Conservation (phyloP, 2,888 invertebrate species). For the Synergus umbraculus region DNA sequence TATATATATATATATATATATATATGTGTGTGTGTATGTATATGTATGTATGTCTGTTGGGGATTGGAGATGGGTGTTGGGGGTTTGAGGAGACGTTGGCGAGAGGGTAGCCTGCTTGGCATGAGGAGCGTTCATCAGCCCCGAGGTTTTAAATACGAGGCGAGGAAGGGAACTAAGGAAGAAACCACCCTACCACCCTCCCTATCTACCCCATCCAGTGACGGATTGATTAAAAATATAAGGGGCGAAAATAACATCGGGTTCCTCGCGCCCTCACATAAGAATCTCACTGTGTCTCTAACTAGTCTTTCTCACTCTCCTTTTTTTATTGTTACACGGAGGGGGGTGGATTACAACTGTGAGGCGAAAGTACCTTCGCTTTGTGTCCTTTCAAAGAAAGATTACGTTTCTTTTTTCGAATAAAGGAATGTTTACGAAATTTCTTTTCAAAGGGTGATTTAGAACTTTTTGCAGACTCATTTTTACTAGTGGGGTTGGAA, state of each 20-base stretch:
- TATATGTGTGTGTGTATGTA: slow-evolving; percentile 20
- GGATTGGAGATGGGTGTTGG: slow-evolving; percentile 48
- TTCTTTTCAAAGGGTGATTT: slow-evolving; percentile 23
- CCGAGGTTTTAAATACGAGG: slow-evolving; percentile 77
- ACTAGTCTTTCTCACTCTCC: slow-evolving; percentile 44
- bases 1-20: slow-evolving; percentile 3
- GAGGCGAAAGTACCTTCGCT: slow-evolving; percentile 28
- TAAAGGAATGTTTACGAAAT: slow-evolving; percentile 31
- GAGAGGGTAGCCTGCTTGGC: slow-evolving; percentile 69
- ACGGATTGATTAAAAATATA: slow-evolving; percentile 78
- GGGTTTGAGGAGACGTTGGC: slow-evolving; percentile 58
- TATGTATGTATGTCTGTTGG: slow-evolving; percentile 39
- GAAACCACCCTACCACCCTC: slow-evolving; percentile 66
- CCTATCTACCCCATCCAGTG: slow-evolving; percentile 68
- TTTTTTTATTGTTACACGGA: slow-evolving; percentile 42
- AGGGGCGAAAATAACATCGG: slow-evolving; percentile 72
- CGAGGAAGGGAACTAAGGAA: slow-evolving; percentile 75
- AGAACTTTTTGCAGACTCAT: not conserved
- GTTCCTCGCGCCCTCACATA: slow-evolving; percentile 57
- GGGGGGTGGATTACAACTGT: slow-evolving; percentile 40
- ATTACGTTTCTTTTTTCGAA: slow-evolving; percentile 36
- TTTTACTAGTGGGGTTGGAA: slow-evolving; percentile 2
- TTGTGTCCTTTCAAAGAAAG: slow-evolving; percentile 39
- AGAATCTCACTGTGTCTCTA: slow-evolving; percentile 40
- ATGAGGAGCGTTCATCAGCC: slow-evolving; percentile 77